These are phyloP conservation scores for Cataglyphis cursor DNA, from an alignment of 2,888 invertebrate genomes.

Conservation along the genomic window DNA sequence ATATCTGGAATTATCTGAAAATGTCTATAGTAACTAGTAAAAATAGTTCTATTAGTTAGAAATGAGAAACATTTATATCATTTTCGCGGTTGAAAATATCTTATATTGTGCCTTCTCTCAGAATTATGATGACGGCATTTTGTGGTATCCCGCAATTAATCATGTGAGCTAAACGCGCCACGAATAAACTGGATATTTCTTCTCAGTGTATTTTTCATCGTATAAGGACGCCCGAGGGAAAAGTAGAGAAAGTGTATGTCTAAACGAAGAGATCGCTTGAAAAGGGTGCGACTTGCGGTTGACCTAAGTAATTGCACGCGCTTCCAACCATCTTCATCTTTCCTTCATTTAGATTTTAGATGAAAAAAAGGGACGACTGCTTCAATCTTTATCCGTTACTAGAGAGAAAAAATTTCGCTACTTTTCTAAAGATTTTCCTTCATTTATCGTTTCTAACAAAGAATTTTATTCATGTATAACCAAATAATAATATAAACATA, in stretches of 20 bases:
- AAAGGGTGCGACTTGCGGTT: slow-evolving; percentile 57
- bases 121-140: slow-evolving; percentile 18
- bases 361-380: not conserved
- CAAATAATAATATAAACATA: not conserved
- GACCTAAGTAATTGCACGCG: slow-evolving; percentile 67
- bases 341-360: slow-evolving; percentile 39
- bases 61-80: not conserved
- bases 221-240: slow-evolving; percentile 31
- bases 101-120: not conserved
- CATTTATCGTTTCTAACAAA: not conserved
- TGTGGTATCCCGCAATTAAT: slow-evolving; percentile 28
- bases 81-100: slow-evolving; percentile 26
- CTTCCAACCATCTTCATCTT: slow-evolving; percentile 54
- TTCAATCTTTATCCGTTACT: not conserved
- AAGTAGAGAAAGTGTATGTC: slow-evolving; percentile 47
- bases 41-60: not conserved
- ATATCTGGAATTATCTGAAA: not conserved
- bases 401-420: not conserved
- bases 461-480: not conserved
- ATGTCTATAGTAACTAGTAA: not conserved
- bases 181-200: slow-evolving; percentile 45
- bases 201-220: slow-evolving; percentile 54
- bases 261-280: slow-evolving; percentile 64
- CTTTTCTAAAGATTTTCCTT: slow-evolving; percentile 2
- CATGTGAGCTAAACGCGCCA: slow-evolving; percentile 24